Conservation (phyloP, 2,797 vertebrate genomes). For the Mastacembelus armatus region DNA sequence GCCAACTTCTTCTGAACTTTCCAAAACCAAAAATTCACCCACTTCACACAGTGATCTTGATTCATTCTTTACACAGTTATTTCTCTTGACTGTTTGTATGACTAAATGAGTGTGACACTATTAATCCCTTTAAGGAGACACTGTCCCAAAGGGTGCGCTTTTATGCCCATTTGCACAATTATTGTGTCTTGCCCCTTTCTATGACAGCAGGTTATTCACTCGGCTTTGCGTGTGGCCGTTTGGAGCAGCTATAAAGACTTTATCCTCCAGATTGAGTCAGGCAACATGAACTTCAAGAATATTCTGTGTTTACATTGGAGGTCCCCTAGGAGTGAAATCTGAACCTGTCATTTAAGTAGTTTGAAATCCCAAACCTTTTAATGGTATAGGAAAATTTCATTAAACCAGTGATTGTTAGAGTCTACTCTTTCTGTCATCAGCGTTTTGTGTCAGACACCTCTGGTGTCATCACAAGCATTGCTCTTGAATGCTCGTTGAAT, state of each 20-base stretch:
- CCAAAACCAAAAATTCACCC: background rate
- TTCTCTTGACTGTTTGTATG: background rate
- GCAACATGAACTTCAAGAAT: background rate
- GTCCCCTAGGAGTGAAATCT: background rate
- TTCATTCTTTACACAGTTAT: background rate
- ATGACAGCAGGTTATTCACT: background rate
- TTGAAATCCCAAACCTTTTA: background rate
- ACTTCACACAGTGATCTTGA: background rate
- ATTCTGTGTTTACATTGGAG: background rate
- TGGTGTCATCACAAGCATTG: constrained; percentile 26
- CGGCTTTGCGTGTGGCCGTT: background rate
- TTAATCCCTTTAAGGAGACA: background rate
- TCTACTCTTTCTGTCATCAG: background rate
- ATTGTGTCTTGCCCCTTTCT: background rate
- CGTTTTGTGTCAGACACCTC: constrained; percentile 15
- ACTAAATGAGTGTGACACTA: background rate
- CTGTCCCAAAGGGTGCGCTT: background rate
- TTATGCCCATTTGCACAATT: constrained; percentile 6
- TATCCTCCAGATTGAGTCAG: background rate
- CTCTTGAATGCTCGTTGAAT: constrained; percentile 39
- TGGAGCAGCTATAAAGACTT: background rate
- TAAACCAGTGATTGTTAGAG: background rate
- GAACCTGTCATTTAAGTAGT: background rate
- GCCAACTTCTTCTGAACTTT: no score
- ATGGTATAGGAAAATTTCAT: background rate